Evolutionary conservation across 2,113 vertebrate genomes (phyloP).

Genomic region (Archilochus colubris): DNA sequence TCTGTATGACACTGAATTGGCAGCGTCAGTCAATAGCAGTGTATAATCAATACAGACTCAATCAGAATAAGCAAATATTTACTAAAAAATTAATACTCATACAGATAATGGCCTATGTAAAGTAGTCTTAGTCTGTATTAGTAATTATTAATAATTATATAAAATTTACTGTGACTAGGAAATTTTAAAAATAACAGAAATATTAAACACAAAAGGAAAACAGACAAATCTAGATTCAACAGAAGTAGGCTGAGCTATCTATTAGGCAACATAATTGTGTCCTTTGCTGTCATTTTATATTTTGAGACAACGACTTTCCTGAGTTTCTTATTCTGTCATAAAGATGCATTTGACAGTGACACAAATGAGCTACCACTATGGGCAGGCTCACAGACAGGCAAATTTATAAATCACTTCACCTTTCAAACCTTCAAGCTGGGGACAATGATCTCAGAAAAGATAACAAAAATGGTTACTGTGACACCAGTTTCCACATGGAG

Average conservation of each 20-base stretch:
- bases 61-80: background rate
- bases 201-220: background rate
- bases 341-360: slow-evolving; percentile 23
- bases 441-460: slow-evolving; percentile 9
- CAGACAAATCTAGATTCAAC: background rate
- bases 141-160: background rate
- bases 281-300: slow-evolving; percentile 36
- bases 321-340: background rate
- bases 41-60: background rate
- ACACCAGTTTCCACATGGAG: background rate
- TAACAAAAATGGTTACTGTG: background rate
- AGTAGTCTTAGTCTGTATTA: background rate
- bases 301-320: slow-evolving; percentile 1
- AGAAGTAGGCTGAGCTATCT: background rate
- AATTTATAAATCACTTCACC: slow-evolving; percentile 15
- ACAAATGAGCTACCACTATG: background rate
- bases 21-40: background rate
- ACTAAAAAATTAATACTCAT: background rate
- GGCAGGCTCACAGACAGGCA: background rate
- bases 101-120: background rate
- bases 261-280: background rate
- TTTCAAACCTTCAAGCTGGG: slow-evolving; percentile 9
- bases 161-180: background rate
- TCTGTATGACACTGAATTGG: background rate
- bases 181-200: background rate